Percentiles rank a stretch among this genome's conserved stretches.
phyloP scores from a whole-genome alignment of 2,797 vertebrate species.

The Chlorospingus semifuscus region DNA sequence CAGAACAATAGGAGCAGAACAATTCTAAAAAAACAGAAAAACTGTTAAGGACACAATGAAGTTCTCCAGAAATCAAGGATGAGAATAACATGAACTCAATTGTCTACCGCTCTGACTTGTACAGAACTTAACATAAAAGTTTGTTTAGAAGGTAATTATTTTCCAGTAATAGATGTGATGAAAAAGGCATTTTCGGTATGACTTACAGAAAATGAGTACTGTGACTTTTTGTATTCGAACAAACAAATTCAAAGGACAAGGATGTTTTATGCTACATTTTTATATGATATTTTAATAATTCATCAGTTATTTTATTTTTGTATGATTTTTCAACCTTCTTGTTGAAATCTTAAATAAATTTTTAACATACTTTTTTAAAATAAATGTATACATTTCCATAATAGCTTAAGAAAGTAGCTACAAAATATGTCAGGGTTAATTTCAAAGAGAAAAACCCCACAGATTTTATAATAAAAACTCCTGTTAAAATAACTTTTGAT shows the following conservation, averaged over 20 bases:
- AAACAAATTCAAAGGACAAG: not conserved
- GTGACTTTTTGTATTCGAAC: not conserved
- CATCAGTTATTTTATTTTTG: not conserved
- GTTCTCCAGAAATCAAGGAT: not conserved
- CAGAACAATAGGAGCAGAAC: not conserved
- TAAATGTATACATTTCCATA: not conserved
- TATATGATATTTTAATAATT: not conserved
- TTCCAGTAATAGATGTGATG: not conserved
- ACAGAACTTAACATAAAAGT: not conserved
- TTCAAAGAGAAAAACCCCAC: fast-evolving
- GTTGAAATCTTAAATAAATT: not conserved
- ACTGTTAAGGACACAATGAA: not conserved
- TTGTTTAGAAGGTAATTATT: not conserved
- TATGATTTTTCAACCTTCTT: not conserved
- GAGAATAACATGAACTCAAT: not conserved
- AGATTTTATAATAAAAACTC: not conserved
- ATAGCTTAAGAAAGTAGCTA: not conserved
- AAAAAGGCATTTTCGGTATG: not conserved
- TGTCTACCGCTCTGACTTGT: not conserved
- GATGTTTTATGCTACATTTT: not conserved
- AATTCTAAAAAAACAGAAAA: not conserved
- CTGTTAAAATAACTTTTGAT: not conserved
- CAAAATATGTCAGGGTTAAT: not conserved
- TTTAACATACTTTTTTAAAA: not conserved
- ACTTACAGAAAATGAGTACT: not conserved